Conservation (phyloP, 2,113 vertebrate genomes). For the Perccottus glenii region DNA sequence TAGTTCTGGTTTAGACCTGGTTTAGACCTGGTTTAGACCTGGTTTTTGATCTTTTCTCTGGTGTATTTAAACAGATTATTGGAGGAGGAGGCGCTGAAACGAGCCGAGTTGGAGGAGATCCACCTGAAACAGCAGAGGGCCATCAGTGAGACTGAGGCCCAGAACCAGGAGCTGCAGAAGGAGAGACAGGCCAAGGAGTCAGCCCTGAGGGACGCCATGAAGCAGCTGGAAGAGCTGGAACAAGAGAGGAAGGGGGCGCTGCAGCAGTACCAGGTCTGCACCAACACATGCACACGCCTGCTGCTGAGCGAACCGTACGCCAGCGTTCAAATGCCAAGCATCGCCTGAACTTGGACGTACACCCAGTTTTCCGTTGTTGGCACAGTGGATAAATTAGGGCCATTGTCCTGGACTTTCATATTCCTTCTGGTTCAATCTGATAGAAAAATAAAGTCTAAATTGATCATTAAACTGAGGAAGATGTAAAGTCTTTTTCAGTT, state of each 20-base stretch:
- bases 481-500: no score
- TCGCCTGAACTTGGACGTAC: no score
- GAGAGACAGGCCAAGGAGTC: slow-evolving; percentile 85
- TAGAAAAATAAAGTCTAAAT: no score
- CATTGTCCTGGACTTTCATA: no score
- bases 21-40: background rate
- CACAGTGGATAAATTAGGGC: no score
- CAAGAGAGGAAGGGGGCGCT: slow-evolving; percentile 87
- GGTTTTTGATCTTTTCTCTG: background rate
- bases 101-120: slow-evolving; percentile 89
- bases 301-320: no score
- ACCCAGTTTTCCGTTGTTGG: no score
- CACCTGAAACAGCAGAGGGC: slow-evolving; percentile 90
- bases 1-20: background rate
- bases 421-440: no score
- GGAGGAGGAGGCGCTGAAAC: slow-evolving; percentile 91
- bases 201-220: slow-evolving; percentile 90
- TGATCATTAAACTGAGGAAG: no score
- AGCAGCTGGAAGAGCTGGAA: slow-evolving; percentile 89
- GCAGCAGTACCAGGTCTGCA: slow-evolving; percentile 90
- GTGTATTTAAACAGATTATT: slow-evolving; percentile 79
- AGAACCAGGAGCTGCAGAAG: slow-evolving; percentile 92
- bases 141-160: slow-evolving; percentile 89
- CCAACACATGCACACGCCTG: no score
- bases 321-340: no score